Percentiles rank a stretch among this genome's conserved stretches.
These are phyloP conservation scores for Vidua macroura DNA, from an alignment of 2,113 vertebrate species.

Conservation along the genomic window DNA sequence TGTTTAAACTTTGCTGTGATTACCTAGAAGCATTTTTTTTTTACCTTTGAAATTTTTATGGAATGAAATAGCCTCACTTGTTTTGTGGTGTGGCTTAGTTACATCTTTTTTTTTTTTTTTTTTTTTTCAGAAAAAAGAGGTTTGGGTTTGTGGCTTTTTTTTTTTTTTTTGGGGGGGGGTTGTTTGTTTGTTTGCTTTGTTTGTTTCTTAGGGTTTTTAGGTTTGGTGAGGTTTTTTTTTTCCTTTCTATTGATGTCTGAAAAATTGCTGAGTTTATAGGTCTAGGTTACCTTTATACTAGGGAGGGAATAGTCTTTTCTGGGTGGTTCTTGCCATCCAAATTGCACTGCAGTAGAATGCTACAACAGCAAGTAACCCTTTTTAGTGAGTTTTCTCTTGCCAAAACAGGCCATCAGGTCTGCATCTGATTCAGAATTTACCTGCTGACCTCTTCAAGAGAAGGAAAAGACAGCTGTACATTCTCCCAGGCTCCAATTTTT, in stretches of 20 bases:
- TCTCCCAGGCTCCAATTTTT: not conserved
- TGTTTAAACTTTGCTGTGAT: not conserved
- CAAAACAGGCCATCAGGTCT: not conserved
- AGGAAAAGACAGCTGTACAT: not conserved
- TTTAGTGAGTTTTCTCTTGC: not conserved
- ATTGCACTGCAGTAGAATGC: not conserved
- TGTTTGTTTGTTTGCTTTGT: not conserved
- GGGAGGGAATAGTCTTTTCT: not conserved
- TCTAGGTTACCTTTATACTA: not conserved
- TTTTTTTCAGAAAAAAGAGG: not conserved
- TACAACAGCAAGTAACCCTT: not conserved
- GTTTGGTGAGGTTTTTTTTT: too few relatives aligned
- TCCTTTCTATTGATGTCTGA: not conserved
- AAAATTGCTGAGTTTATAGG: not conserved
- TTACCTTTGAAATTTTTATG: not conserved
- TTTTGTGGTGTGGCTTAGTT: not conserved
- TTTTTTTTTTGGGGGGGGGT: not conserved
- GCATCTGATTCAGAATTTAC: not conserved
- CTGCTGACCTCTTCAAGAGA: not conserved
- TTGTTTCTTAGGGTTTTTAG: not conserved
- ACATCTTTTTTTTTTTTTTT: not conserved
- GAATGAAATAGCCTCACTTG: not conserved
- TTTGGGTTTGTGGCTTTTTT: not conserved
- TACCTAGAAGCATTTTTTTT: slow-evolving; percentile 19
- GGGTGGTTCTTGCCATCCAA: not conserved